Evolutionary conservation across 2,113 vertebrate species (phyloP).

Genomic region (Nanorana parkeri): DNA sequence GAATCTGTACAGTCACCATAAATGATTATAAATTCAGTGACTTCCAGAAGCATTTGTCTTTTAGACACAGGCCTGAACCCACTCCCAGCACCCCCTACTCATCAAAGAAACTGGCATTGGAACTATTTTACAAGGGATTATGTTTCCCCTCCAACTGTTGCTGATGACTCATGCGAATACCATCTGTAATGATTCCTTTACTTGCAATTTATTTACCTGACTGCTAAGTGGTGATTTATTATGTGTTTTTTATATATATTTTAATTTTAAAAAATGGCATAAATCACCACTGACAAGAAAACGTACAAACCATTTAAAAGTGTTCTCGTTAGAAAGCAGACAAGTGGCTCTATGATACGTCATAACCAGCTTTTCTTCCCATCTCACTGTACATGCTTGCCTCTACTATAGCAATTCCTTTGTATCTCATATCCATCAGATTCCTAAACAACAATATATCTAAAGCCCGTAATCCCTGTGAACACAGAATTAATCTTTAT

Average conservation of each 20-base stretch:
- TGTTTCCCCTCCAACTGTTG: neutral
- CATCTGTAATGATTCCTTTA: constrained; percentile 11
- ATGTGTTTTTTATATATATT: neutral
- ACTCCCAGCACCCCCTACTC: too few species aligned
- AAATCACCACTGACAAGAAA: neutral
- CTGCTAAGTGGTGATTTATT: neutral
- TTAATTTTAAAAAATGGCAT: neutral
- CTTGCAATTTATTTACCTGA: neutral
- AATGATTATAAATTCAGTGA: too few species aligned
- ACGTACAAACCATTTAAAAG: constrained; percentile 3
- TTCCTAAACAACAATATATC: constrained; percentile 53
- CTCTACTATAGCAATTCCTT: constrained; percentile 29
- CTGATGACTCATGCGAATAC: neutral
- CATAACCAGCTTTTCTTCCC: neutral
- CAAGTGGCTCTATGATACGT: neutral
- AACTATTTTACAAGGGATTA: neutral
- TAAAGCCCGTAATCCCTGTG: constrained; percentile 68
- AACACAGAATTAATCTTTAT: constrained; percentile 67
- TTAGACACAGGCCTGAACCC: too few species aligned
- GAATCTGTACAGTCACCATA: too few species aligned
- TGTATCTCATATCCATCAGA: constrained; percentile 47
- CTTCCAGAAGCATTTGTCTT: too few species aligned
- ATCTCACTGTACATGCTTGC: neutral
- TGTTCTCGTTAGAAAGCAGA: neutral
- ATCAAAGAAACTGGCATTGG: too few species aligned